Evolutionary conservation across 2,888 invertebrate species (phyloP).

Genomic region (Ectemnius lituratus): DNA sequence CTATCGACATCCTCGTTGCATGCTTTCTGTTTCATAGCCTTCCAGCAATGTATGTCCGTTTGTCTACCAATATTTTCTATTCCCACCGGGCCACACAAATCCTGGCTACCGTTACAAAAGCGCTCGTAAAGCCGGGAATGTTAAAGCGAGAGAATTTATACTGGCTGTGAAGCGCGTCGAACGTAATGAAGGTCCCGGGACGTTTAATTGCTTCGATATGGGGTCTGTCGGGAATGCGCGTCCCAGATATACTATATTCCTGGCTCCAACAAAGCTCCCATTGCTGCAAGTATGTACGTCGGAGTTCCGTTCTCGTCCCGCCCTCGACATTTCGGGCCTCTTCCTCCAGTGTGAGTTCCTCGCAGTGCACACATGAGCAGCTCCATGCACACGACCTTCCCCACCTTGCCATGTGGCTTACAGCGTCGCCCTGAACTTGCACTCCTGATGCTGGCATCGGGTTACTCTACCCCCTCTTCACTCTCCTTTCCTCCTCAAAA

Average conservation of each 20-base stretch:
- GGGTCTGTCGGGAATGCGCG: slow-evolving; percentile 3
- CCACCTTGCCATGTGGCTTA: slow-evolving; percentile 48
- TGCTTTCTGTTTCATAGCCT: too few relatives aligned
- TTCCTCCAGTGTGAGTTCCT: slow-evolving; percentile 2
- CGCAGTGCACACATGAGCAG: slow-evolving; percentile 1
- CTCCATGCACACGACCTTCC: slow-evolving; percentile 18
- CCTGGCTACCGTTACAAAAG: slow-evolving; percentile 48
- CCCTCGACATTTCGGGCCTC: slow-evolving; percentile 21
- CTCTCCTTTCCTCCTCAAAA: slow-evolving; percentile 40
- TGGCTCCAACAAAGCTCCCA: background rate
- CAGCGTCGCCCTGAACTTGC: slow-evolving; percentile 48
- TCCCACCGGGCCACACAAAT: slow-evolving; percentile 34
- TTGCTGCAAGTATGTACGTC: background rate
- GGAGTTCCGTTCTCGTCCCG: background rate
- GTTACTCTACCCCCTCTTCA: slow-evolving; percentile 60
- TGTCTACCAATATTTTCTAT: slow-evolving; percentile 37
- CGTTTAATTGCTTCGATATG: slow-evolving; percentile 21
- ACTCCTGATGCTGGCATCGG: slow-evolving; percentile 63
- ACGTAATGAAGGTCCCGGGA: slow-evolving; percentile 27
- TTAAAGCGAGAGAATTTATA: slow-evolving; percentile 45
- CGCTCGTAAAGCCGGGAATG: slow-evolving; percentile 44
- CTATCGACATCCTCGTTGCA: slow-evolving; percentile 32
- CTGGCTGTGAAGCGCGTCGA: slow-evolving; percentile 25
- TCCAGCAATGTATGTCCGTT: slow-evolving; percentile 49
- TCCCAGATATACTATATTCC: background rate